These are phyloP conservation scores for Hippopotamus amphibius DNA, from an alignment of 2,113 vertebrate species.

Conservation along the genomic window DNA sequence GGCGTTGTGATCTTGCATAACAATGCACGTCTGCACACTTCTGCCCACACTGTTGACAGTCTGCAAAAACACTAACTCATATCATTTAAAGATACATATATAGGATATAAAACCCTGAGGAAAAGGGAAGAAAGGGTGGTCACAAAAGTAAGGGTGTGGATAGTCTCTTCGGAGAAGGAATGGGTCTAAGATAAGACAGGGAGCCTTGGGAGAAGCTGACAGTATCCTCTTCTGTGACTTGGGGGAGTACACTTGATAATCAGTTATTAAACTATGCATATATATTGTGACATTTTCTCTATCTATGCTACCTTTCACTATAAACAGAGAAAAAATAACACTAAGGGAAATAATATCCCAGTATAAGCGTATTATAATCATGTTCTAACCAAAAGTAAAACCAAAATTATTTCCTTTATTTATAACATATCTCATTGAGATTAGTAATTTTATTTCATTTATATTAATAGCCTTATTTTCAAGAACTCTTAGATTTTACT, in stretches of 20 bases:
- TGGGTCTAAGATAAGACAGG: background rate
- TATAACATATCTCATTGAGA: background rate
- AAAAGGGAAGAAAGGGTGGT: background rate
- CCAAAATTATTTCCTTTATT: slow-evolving; percentile 36
- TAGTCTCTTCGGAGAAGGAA: background rate
- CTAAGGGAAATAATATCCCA: background rate
- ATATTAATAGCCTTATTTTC: background rate
- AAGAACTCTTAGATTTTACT: background rate
- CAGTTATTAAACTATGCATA: background rate
- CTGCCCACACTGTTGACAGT: no score
- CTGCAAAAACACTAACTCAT: no score
- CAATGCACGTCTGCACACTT: no score
- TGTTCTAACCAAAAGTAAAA: background rate
- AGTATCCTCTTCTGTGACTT: background rate
- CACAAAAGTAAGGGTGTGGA: background rate
- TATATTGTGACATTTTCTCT: background rate
- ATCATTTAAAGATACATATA: background rate
- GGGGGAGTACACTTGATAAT: background rate
- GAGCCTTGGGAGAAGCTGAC: background rate
- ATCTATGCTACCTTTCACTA: background rate
- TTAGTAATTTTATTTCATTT: background rate
- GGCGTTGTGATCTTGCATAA: no score
- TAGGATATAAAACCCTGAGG: background rate
- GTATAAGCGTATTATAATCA: background rate
- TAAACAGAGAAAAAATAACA: background rate